Base-by-base conservation (phyloP, 1,140 invertebrate genomes). In the Pseudomyrmex sp. region DNA sequence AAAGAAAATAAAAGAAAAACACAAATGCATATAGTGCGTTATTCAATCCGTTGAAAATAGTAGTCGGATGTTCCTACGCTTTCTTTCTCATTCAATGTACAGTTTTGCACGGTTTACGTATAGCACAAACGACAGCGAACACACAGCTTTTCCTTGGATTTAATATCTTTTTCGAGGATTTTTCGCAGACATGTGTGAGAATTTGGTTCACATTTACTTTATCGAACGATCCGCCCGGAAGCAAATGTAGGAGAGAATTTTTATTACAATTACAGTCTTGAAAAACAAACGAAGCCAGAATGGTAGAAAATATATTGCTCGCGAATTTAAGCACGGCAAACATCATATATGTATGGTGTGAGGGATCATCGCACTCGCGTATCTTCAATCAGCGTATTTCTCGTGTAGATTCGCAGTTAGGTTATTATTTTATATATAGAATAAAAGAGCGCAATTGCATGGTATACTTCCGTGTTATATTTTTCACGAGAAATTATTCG, bases 171-270 rank as follows among this genome's bases (percentile, higher is more conserved):
- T 48, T n/a, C 4, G 23, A 35, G 5, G 10, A 12, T 20, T 72
- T 72, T 72, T 50, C 18, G 12, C 23, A 3, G 59, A 61, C 10
- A 18, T 26, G n/a, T 70, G 44, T 70, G 20, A 26, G n/a, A 70
- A 72, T 61, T 79, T 2, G 12, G 7, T 79, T 72, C 61, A 72
- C 35, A 59, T 72, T 59, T 20, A 72, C 44, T 80, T 80, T 59
- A 20, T 59, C 2, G 7, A 69, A 79, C 5, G 35, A 7, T 69
- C 26, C 5, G 35, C 46, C 5, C 13, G 10, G 46, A 50, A 70
- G 23, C 8, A 7, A 20, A 48, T 4, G 48, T 26, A 80, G 12
- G 13, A 8, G 13, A 18, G 2, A 20, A 80, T 79, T 79, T 77
- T n/a, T 5, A 4, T 77, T 77, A 13, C 10, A 56, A 59, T 80